Evolutionary conservation across 2,797 vertebrate species (phyloP).

Genomic region (Pristis pectinata): DNA sequence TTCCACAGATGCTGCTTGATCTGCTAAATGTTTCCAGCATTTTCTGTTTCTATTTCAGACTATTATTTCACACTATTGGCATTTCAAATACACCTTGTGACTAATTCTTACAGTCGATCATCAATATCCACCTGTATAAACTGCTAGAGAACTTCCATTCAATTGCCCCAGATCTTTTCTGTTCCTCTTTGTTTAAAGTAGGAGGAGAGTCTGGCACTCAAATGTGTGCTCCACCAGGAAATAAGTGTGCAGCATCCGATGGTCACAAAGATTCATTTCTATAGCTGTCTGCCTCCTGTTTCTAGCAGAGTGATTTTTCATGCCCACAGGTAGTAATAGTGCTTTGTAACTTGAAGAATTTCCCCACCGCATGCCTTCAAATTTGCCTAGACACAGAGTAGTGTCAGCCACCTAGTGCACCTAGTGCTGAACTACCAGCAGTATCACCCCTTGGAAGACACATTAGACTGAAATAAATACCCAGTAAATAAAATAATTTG

Average conservation of each 20-base stretch:
- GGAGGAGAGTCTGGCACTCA: not conserved
- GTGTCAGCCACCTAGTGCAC: not conserved
- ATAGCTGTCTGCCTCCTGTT: not conserved
- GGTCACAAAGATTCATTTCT: not conserved
- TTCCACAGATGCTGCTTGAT: no score
- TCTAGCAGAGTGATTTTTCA: no score
- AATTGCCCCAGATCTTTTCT: not conserved
- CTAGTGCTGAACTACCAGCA: not conserved
- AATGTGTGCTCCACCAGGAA: no score
- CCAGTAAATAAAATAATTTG: not conserved
- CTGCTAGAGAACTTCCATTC: not conserved
- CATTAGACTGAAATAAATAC: not conserved
- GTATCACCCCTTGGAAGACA: not conserved
- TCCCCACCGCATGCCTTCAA: not conserved
- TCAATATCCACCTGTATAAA: not conserved
- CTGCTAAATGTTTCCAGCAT: no score
- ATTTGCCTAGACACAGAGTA: not conserved
- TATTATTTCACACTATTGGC: not conserved
- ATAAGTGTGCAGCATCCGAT: not conserved
- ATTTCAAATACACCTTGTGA: not conserved
- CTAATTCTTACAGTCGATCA: not conserved
- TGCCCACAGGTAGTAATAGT: not conserved
- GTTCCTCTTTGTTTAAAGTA: not conserved
- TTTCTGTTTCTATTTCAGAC: no score
- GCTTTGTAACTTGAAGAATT: not conserved